Evolutionary conservation across 2,888 invertebrate species (phyloP), one percentile per base, ranked within the genome.

Genomic region (Dicyrtoma fusca): DNA sequence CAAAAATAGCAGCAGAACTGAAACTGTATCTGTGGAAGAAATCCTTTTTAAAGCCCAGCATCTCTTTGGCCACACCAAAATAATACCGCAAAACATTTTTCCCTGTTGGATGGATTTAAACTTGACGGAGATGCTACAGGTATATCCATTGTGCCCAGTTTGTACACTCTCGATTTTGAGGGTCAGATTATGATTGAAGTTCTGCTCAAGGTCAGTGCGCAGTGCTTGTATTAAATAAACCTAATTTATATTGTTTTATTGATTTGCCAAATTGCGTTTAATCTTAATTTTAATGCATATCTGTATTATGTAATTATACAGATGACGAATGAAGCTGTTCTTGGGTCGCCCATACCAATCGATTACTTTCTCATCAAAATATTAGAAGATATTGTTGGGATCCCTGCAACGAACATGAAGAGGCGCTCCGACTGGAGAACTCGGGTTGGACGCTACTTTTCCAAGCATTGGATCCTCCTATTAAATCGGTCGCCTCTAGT

Each of bases 21-120:
- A 34, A 34, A 34, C 34, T 34, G 8, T 34, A 34, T 8, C 3
- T 34, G 34, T 34, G 34, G 8, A 34, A 3, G 34, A 34, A 8
- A 34, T 57, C 19, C 13, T 55, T 8, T 13, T 57, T 1, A 0
- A 63, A 17, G 63, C 47, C 17, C 42, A 34, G 5, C 17, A 19
- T 19, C 19, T 23, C 5, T 45, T 17, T 14, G 47, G 63, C 10
- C 47, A 63, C 13, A 17, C 65, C 14, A 14, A 26, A 2, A 8
- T 14, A 23, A 49, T 19, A 19, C 1, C 25, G 14, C n/a, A 2
- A 8, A 26, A 34, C 14, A 13, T 25, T 2, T 26, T 17, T n/a
- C 65, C 65, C 8, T 65, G 65, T 51, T 65, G 65, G 65, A 17
- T 51, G 8, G 34, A 65, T 26, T 17, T 26, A 3, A 17, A 25